A percentile compares a stretch with the other conserved stretches of the same genome.
These are phyloP conservation scores for Lampris incognitus DNA, from an alignment of 2,113 vertebrate genomes.

Conservation along the genomic window DNA sequence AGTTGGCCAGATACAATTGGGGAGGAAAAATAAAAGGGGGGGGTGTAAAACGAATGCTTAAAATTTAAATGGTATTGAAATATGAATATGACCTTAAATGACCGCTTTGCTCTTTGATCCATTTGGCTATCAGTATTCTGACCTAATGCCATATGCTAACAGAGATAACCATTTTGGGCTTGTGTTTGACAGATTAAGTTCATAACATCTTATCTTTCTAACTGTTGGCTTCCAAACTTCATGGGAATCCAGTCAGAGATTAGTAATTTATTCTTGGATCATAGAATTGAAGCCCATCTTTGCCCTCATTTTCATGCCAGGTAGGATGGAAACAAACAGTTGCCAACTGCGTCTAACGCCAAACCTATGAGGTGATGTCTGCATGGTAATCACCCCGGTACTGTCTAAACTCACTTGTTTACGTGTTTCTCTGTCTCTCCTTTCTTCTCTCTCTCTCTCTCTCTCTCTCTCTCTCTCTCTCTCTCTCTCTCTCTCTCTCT, in stretches of 20 bases:
- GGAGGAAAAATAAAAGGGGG: no score
- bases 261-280: neutral
- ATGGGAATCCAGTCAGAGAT: neutral
- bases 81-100: no score
- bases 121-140: no score
- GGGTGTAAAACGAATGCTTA: no score
- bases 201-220: neutral
- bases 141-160: no score
- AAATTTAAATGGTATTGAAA: no score
- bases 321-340: slow-evolving; percentile 5
- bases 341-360: slow-evolving; percentile 18
- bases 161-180: no score
- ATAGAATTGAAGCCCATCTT: neutral
- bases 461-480: neutral
- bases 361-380: slow-evolving; percentile 48
- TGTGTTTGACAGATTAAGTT: no score
- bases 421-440: no score
- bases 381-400: slow-evolving; percentile 3
- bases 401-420: neutral
- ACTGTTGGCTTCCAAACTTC: neutral
- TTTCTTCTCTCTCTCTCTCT: neutral
- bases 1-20: no score
- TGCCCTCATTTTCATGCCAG: slow-evolving; percentile 6
- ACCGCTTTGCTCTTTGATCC: no score
- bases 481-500: neutral